These are phyloP conservation scores for Nyctalus aviator DNA, from an alignment of 2,797 vertebrate species.

Conservation along the genomic window DNA sequence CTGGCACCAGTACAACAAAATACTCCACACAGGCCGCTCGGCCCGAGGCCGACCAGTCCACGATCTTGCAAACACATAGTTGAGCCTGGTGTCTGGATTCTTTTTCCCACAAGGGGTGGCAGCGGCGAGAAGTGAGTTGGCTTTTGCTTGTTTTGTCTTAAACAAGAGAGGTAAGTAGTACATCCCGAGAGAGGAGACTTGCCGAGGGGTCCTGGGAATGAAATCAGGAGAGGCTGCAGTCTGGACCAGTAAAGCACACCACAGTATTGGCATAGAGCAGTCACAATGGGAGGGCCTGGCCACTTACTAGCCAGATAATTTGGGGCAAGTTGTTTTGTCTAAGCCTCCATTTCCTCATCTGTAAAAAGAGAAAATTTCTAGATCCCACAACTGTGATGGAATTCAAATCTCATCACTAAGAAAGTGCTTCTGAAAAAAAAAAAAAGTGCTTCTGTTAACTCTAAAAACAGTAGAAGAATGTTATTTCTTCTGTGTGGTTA, in stretches of 20 bases:
- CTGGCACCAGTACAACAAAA: constrained; percentile 27
- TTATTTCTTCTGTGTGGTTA: constrained; percentile 12
- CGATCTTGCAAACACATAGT: background rate
- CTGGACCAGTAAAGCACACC: background rate
- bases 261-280: no score
- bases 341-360: constrained; percentile 36
- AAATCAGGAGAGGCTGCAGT: background rate
- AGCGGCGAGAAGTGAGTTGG: background rate
- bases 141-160: constrained; percentile 3
- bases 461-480: background rate
- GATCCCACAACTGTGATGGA: background rate
- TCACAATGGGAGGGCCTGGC: background rate
- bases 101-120: accelerated
- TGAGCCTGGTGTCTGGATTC: background rate
- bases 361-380: constrained; percentile 9
- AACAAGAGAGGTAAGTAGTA: background rate
- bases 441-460: constrained; percentile 21
- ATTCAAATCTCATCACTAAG: background rate
- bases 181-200: background rate
- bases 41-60: background rate
- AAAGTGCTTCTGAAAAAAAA: constrained; percentile 25
- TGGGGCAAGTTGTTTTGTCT: background rate
- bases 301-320: background rate
- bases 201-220: background rate
- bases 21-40: background rate